Conservation (phyloP, 2,797 vertebrate species). For the Erethizon dorsatum region DNA sequence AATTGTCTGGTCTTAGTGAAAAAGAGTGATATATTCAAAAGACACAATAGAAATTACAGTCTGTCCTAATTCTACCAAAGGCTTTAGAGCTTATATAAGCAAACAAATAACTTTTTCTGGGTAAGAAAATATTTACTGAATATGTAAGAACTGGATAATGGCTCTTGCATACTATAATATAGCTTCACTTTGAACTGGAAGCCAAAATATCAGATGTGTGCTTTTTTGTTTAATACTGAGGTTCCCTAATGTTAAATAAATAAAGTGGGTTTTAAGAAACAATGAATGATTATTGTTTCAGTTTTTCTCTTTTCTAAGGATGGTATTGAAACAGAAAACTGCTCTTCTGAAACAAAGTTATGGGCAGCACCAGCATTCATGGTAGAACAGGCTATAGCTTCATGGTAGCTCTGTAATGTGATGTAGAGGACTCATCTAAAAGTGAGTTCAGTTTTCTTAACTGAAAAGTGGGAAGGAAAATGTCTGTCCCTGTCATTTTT, state of each 20-base stretch:
- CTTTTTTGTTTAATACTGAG: neutral
- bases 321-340: neutral
- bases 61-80: neutral
- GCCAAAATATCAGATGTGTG: neutral
- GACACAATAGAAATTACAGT: neutral
- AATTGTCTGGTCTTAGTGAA: neutral
- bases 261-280: neutral
- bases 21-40: neutral
- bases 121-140: constrained; percentile 6
- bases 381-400: neutral
- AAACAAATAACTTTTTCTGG: neutral
- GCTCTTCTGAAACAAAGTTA: neutral
- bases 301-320: neutral
- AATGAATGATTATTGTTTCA: neutral
- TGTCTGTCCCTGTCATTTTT: constrained; percentile 51
- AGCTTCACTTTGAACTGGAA: neutral
- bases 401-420: neutral
- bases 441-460: neutral
- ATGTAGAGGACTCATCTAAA: neutral
- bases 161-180: neutral
- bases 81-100: neutral
- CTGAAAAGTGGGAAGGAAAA: constrained; percentile 25
- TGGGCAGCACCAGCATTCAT: neutral
- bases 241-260: neutral
- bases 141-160: neutral